Evolutionary conservation across 2,113 vertebrate genomes (phyloP).

Genomic region (Gymnobelideus leadbeateri): DNA sequence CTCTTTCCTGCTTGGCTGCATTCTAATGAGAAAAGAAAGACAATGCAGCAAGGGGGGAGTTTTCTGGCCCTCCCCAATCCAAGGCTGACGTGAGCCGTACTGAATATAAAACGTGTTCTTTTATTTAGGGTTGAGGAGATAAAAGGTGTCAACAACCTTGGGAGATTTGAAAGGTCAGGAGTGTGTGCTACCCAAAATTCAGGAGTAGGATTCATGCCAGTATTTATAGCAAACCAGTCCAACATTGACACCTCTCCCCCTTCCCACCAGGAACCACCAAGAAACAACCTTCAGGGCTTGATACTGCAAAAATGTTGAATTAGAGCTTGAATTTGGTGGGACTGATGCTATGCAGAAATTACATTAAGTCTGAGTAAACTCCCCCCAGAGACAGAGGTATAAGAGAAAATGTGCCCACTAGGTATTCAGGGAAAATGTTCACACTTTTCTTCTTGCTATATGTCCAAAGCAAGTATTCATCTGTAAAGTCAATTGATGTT

Average conservation of each 20-base stretch:
- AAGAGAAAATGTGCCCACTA: not conserved
- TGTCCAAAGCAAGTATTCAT: not conserved
- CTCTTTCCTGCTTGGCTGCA: not conserved
- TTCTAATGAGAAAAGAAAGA: not conserved
- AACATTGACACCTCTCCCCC: not conserved
- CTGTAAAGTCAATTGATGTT: not conserved
- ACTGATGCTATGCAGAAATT: not conserved
- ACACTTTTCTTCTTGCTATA: not conserved
- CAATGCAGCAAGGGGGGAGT: not conserved
- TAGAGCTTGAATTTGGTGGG: not conserved
- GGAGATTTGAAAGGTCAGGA: not conserved
- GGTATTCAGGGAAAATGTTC: not conserved
- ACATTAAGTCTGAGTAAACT: not conserved
- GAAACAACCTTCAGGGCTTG: not conserved
- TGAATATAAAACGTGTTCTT: not conserved
- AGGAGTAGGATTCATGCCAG: not conserved
- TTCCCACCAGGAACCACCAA: not conserved
- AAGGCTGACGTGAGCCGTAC: not conserved
- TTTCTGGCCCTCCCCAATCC: not conserved
- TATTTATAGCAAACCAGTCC: not conserved
- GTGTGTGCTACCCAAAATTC: not conserved
- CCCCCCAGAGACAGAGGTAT: not conserved
- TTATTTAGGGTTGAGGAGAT: not conserved
- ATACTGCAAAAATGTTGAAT: not conserved
- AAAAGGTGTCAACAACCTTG: not conserved